phyloP scores from a whole-genome alignment of 1,140 invertebrate genomes.

The Tigriopus japonicus region DNA sequence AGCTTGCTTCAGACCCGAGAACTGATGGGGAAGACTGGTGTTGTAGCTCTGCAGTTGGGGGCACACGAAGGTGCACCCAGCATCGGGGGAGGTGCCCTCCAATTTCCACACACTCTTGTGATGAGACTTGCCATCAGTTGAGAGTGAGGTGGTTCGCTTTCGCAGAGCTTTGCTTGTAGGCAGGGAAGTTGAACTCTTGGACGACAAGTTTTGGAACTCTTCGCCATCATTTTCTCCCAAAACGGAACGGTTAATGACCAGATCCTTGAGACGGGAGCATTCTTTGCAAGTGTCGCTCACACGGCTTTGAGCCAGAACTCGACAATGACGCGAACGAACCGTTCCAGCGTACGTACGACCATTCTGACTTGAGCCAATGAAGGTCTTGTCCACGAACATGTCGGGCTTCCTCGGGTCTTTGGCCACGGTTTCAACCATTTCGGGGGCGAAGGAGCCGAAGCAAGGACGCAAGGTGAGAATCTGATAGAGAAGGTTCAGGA shows the following conservation, averaged over 20 bases:
- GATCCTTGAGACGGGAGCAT: neutral
- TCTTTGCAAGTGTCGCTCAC: slow-evolving; percentile 5
- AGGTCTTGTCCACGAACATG: slow-evolving; percentile 6
- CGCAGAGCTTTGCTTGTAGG: neutral
- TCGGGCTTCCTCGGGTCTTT: neutral
- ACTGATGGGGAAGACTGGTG: slow-evolving; percentile 1
- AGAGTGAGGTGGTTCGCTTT: neutral
- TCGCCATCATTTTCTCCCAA: neutral
- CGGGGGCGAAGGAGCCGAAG: slow-evolving; percentile 9
- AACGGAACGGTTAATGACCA: slow-evolving; percentile 7
- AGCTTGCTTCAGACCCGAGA: slow-evolving; percentile 1
- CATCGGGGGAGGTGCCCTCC: neutral
- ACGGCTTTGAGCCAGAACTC: neutral
- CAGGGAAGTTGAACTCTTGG: neutral
- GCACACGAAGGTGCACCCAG: slow-evolving; percentile 10
- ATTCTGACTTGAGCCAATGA: slow-evolving; percentile 12
- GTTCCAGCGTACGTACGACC: slow-evolving; percentile 14
- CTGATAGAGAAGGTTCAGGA: slow-evolving; percentile 8
- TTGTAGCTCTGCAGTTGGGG: slow-evolving; percentile 13
- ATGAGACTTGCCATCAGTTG: neutral
- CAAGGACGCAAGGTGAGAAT: slow-evolving; percentile 8
- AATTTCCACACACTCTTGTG: slow-evolving; percentile 14
- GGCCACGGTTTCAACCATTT: slow-evolving; percentile 7
- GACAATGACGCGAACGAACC: slow-evolving; percentile 4
- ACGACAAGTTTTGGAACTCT: neutral